These are phyloP conservation scores for Laodelphax striatellus DNA, from an alignment of 1,140 invertebrate genomes.

Conservation along the genomic window DNA sequence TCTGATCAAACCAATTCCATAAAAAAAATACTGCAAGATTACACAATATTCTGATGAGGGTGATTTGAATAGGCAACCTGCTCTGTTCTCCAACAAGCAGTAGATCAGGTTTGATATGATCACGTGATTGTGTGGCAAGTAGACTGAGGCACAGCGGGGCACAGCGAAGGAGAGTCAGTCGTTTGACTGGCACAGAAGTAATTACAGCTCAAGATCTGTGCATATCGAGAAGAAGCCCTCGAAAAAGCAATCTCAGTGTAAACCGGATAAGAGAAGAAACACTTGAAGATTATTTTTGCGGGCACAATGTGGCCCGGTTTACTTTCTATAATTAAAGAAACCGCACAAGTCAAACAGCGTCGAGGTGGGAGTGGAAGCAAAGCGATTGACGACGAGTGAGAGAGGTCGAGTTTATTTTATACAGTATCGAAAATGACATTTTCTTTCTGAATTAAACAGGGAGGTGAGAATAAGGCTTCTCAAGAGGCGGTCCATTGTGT, in stretches of 20 bases:
- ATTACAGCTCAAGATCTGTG: not conserved
- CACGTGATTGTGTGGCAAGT: too few relatives aligned
- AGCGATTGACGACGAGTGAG: not conserved
- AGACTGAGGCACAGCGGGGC: too few relatives aligned
- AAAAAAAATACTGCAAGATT: too few relatives aligned
- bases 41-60: too few relatives aligned
- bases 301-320: not conserved
- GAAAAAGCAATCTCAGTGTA: not conserved
- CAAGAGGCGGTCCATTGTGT: not conserved
- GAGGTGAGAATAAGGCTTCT: slow-evolving; percentile 3
- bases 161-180: too few relatives aligned
- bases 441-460: slow-evolving; percentile 3
- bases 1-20: too few relatives aligned
- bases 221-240: not conserved
- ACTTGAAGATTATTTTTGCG: not conserved
- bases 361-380: too few relatives aligned
- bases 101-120: too few relatives aligned
- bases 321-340: slow-evolving; percentile 3
- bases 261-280: slow-evolving; percentile 1
- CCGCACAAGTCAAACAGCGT: not conserved
- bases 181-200: not conserved
- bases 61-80: too few relatives aligned
- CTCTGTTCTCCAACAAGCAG: too few relatives aligned
- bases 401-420: not conserved
- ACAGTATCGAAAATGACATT: slow-evolving; percentile 1